Evolutionary conservation across 2,888 invertebrate genomes (phyloP).

Genomic region (Sphinx pinastri): DNA sequence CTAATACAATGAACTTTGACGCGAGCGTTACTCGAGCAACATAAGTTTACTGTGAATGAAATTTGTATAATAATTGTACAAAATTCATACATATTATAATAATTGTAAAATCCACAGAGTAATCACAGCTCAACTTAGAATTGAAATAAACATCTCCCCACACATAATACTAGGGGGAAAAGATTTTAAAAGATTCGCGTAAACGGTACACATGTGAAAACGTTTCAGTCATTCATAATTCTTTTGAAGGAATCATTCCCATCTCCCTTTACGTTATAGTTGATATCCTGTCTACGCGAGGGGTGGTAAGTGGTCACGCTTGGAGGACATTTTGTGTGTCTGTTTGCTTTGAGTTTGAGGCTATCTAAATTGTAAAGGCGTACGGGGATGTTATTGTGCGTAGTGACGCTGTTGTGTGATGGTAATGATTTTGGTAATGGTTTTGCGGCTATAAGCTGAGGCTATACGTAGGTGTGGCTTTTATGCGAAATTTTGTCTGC

Average conservation of each 20-base stretch:
- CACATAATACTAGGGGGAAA: background rate
- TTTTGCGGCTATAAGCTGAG: too few relatives aligned
- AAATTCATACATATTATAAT: too few relatives aligned
- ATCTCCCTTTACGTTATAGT: background rate
- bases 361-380: constrained; percentile 3
- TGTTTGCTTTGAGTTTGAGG: constrained; percentile 37
- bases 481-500: too few relatives aligned
- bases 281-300: background rate
- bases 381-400: background rate
- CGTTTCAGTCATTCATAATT: constrained; percentile 36
- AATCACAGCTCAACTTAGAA: background rate
- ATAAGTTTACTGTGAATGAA: too few relatives aligned
- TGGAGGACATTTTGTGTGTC: constrained; percentile 31
- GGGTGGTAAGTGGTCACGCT: constrained; percentile 10
- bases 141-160: background rate
- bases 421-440: constrained; percentile 10
- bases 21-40: too few relatives aligned
- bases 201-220: constrained; percentile 13
- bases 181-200: constrained; percentile 2
- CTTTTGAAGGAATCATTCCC: constrained; percentile 40
- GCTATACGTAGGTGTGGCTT: too few relatives aligned
- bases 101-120: background rate
- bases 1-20: too few relatives aligned
- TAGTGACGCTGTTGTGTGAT: background rate
- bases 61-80: too few relatives aligned